These are phyloP conservation scores for Oligia strigilis DNA, from an alignment of 2,888 invertebrate genomes.

Conservation along the genomic window DNA sequence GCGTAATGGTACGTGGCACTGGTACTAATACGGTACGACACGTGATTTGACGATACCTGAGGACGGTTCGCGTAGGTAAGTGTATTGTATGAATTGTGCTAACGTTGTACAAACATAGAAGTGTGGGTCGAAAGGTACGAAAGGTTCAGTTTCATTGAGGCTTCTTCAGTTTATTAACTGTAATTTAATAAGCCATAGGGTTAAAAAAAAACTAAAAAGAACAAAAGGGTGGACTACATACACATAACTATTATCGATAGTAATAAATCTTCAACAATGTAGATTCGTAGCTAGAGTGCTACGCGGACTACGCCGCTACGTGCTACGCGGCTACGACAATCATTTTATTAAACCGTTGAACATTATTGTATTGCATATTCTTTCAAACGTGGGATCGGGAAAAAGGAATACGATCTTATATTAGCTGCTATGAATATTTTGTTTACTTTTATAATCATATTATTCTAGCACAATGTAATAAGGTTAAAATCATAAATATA, in stretches of 20 bases:
- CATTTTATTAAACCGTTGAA: slow-evolving; percentile 29
- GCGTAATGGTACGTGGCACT: slow-evolving; percentile 51
- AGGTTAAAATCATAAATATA: slow-evolving; percentile 23
- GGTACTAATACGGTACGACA: slow-evolving; percentile 31
- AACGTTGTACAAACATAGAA: slow-evolving; percentile 9
- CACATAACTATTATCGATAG: background rate
- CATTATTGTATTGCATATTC: slow-evolving; percentile 29
- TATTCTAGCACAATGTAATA: slow-evolving; percentile 13
- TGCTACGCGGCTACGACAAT: slow-evolving; percentile 43
- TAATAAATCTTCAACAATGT: slow-evolving; percentile 26
- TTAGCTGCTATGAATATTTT: background rate
- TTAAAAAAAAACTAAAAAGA: background rate
- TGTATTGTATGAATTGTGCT: slow-evolving; percentile 28
- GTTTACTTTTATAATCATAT: background rate
- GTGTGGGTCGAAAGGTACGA: background rate
- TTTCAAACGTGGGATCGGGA: background rate
- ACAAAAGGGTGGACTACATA: background rate
- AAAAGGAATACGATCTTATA: background rate
- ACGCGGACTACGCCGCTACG: slow-evolving; percentile 44
- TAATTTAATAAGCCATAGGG: background rate
- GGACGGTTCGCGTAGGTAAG: slow-evolving; percentile 10
- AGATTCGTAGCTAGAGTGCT: slow-evolving; percentile 36
- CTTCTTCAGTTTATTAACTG: background rate
- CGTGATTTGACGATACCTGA: slow-evolving; percentile 15
- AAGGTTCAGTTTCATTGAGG: background rate